Percentiles rank a stretch among this genome's conserved stretches.
phyloP scores from a whole-genome alignment of 1,140 invertebrate species.

The Polypedilum vanderplanki region DNA sequence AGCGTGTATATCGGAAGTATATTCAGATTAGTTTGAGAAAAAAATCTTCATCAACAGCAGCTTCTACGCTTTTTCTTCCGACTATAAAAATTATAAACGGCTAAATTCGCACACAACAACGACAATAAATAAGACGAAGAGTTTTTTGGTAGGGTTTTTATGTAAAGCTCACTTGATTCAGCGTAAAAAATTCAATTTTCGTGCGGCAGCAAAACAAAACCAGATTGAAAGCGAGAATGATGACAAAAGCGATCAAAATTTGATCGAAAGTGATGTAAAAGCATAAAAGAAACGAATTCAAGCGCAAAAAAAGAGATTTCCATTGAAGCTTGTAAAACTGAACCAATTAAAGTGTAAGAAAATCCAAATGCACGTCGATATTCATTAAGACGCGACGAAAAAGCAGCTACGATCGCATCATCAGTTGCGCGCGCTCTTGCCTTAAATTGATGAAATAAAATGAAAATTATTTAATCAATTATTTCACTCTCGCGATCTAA shows the following conservation, averaged over 20 bases:
- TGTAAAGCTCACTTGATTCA: neutral
- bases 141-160: too few relatives aligned
- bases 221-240: slow-evolving; percentile 18
- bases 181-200: neutral
- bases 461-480: slow-evolving; percentile 22
- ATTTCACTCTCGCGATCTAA: slow-evolving; percentile 21
- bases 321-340: neutral
- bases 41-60: too few relatives aligned
- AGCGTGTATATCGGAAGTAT: too few relatives aligned
- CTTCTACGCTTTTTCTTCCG: too few relatives aligned
- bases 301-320: slow-evolving; percentile 15
- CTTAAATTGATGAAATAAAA: too few relatives aligned
- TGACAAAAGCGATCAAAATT: slow-evolving; percentile 24
- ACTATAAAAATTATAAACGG: too few relatives aligned
- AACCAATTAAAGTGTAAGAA: slow-evolving; percentile 8
- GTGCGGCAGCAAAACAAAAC: too few relatives aligned
- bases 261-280: slow-evolving; percentile 25
- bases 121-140: too few relatives aligned
- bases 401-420: neutral
- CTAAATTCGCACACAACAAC: too few relatives aligned
- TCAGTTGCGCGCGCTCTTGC: neutral
- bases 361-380: neutral
- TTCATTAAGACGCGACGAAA: neutral
- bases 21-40: too few relatives aligned
- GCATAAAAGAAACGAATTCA: neutral